phyloP scores from a whole-genome alignment of 1,140 invertebrate species.

The Gryon sp. region DNA sequence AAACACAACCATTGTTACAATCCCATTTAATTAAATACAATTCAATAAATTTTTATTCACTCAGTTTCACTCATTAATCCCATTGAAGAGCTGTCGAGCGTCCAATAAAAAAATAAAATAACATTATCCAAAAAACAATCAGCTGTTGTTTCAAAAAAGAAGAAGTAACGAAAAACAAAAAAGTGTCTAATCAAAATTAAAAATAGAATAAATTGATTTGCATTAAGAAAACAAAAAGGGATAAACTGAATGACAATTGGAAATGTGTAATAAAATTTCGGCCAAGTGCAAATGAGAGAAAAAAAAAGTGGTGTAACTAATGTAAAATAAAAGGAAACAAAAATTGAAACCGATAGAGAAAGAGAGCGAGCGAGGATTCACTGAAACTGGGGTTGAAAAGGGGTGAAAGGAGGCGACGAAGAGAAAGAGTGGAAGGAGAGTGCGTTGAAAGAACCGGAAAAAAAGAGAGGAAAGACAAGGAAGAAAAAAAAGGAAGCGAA shows the following conservation, averaged over 20 bases:
- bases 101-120: neutral
- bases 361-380: constrained; percentile 28
- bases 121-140: constrained; percentile 5
- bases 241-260: neutral
- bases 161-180: constrained; percentile 7
- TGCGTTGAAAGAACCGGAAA: constrained; percentile 18
- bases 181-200: neutral
- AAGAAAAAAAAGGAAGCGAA: constrained; percentile 22
- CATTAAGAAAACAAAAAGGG: neutral
- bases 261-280: constrained; percentile 28
- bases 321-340: constrained; percentile 38
- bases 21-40: constrained; percentile 22
- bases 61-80: constrained; percentile 25
- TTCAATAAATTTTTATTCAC: constrained; percentile 21
- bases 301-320: constrained; percentile 38
- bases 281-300: constrained; percentile 24
- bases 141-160: no score
- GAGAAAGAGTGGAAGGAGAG: neutral
- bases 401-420: constrained; percentile 39
- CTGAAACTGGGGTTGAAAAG: constrained; percentile 40
- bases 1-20: constrained; percentile 9
- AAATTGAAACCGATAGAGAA: constrained; percentile 28
- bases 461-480: constrained; percentile 24
- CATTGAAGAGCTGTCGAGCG: constrained; percentile 6
- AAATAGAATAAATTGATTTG: neutral